Percentiles rank a stretch among this genome's conserved stretches.
Conservation (phyloP, 2,113 vertebrate genomes). For the Hirundichthys speculiger region DNA sequence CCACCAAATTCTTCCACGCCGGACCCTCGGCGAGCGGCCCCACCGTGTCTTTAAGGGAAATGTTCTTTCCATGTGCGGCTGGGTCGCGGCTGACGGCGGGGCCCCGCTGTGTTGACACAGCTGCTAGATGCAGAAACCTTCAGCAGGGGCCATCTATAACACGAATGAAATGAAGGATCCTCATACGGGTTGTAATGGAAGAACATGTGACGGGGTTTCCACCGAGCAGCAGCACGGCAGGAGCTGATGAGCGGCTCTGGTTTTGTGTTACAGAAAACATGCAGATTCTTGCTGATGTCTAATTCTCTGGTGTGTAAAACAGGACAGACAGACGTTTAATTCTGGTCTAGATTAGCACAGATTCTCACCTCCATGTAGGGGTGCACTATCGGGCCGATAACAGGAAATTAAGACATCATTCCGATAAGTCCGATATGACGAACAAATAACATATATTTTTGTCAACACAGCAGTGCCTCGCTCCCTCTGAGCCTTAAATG, state of each 20-base stretch:
- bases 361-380: no score
- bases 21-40: slow-evolving; percentile 12
- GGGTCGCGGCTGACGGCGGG: slow-evolving; percentile 29
- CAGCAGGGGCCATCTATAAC: slow-evolving; percentile 41
- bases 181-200: slow-evolving; percentile 11
- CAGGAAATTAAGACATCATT: no score
- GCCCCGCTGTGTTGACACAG: slow-evolving; percentile 77
- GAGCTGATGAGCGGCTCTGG: background rate
- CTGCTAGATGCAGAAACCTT: slow-evolving; percentile 55
- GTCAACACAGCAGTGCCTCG: no score
- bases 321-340: background rate
- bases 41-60: slow-evolving; percentile 57
- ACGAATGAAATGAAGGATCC: slow-evolving; percentile 38
- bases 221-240: slow-evolving; percentile 1
- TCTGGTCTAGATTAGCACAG: no score
- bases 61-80: slow-evolving; percentile 57
- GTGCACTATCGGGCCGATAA: no score
- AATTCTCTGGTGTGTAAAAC: background rate
- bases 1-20: slow-evolving; percentile 37
- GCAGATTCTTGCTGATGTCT: slow-evolving; percentile 12
- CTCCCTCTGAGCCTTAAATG: no score
- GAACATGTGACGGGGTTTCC: slow-evolving; percentile 21
- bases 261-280: slow-evolving; percentile 18
- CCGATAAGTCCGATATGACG: no score
- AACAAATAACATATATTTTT: no score